Evolutionary conservation across 2,888 invertebrate species (phyloP).

Genomic region (Drosophila bunnanda): DNA sequence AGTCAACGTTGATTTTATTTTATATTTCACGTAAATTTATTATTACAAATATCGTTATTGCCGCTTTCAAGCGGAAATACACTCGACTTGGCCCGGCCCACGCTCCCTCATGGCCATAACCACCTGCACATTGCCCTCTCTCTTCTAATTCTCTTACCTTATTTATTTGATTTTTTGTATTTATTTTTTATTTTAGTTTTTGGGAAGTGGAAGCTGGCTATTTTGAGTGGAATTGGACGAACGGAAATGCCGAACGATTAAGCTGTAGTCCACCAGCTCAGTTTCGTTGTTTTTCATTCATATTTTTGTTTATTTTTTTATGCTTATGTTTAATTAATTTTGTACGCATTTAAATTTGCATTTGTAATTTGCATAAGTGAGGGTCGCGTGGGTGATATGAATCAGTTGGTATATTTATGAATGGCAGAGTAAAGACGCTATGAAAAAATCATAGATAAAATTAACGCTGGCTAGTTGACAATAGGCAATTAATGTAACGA

Average conservation of each 20-base stretch:
- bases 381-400: slow-evolving; percentile 52
- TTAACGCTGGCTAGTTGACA: background rate
- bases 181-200: slow-evolving; percentile 6
- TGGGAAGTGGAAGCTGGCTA: slow-evolving; percentile 71
- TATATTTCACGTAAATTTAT: slow-evolving; percentile 79
- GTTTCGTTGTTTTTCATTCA: slow-evolving; percentile 45
- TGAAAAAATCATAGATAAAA: slow-evolving; percentile 1
- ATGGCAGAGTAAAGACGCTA: slow-evolving; percentile 38
- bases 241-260: slow-evolving; percentile 75
- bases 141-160: slow-evolving; percentile 17
- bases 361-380: slow-evolving; percentile 63
- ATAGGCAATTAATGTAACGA: slow-evolving; percentile 13
- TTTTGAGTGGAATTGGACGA: slow-evolving; percentile 55
- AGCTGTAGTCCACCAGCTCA: slow-evolving; percentile 63
- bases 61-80: slow-evolving; percentile 78
- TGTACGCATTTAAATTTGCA: slow-evolving; percentile 33
- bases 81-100: slow-evolving; percentile 69
- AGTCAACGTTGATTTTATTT: slow-evolving; percentile 67
- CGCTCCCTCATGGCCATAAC: slow-evolving; percentile 51
- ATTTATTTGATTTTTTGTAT: background rate
- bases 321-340: slow-evolving; percentile 37
- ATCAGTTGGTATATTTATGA: slow-evolving; percentile 51
- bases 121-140: slow-evolving; percentile 61
- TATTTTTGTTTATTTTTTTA: slow-evolving; percentile 4
- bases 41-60: slow-evolving; percentile 79